Evolutionary conservation across 2,888 invertebrate genomes (phyloP).

Genomic region (Tetanocera ferruginea): DNA sequence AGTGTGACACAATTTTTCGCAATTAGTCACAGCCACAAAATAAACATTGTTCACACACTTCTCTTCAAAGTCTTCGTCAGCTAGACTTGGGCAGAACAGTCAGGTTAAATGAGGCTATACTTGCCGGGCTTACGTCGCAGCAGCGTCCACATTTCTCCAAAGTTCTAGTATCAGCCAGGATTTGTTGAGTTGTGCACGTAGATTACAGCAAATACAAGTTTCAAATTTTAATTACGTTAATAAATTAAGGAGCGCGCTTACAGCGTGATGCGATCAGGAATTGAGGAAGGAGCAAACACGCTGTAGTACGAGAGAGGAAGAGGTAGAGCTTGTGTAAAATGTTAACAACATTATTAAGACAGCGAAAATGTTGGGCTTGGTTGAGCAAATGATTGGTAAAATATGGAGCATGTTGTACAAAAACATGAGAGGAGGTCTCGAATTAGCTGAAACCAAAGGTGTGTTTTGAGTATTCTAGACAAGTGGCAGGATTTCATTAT

Average conservation of each 20-base stretch:
- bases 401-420: conserved; percentile 2
- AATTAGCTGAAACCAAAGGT: not conserved
- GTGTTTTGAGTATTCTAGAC: no score
- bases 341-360: conserved; percentile 53
- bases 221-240: conserved; percentile 35
- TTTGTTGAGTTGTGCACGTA: not conserved
- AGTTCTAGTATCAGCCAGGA: not conserved
- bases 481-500: no score
- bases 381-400: conserved; percentile 22
- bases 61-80: not conserved
- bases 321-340: conserved; percentile 18
- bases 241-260: conserved; percentile 9
- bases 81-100: not conserved
- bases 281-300: conserved; percentile 15
- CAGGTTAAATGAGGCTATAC: not conserved
- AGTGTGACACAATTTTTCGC: conserved; percentile 63
- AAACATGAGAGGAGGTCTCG: not conserved
- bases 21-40: conserved; percentile 66
- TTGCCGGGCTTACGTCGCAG: not conserved
- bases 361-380: conserved; percentile 8
- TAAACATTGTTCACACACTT: conserved; percentile 42
- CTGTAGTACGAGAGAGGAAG: not conserved
- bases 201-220: conserved; percentile 8
- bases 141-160: not conserved
- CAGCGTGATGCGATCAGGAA: not conserved